Percentiles rank a stretch among this genome's conserved stretches.
phyloP scores from a whole-genome alignment of 2,113 vertebrate species.

The Xenus cinereus region DNA sequence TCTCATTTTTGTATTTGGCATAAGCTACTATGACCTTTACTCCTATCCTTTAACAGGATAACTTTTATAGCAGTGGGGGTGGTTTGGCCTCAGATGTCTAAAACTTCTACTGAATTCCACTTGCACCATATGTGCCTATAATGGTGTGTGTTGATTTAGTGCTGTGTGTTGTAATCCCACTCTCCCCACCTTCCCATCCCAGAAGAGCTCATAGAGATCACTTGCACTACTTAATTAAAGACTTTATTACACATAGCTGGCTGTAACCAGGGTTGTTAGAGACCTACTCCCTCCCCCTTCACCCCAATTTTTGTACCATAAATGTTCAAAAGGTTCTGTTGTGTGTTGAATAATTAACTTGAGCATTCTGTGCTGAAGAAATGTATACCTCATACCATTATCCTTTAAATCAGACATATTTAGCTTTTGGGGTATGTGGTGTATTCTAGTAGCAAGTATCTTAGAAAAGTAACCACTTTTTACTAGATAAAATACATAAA shows the following conservation, averaged over 20 bases:
- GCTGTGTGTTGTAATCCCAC: constrained; percentile 47
- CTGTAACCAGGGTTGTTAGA: constrained; percentile 59
- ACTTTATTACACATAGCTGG: constrained; percentile 51
- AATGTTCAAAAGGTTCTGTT: constrained; percentile 7
- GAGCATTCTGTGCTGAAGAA: background rate
- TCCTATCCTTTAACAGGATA: constrained; percentile 66
- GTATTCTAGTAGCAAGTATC: background rate
- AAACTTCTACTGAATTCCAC: constrained; percentile 58
- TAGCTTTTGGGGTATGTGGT: background rate
- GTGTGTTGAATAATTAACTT: background rate
- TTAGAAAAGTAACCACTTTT: background rate
- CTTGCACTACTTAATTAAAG: constrained; percentile 64
- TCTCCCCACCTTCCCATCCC: constrained; percentile 45
- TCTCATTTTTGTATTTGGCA: constrained; percentile 72
- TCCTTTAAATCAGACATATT: background rate
- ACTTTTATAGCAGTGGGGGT: constrained; percentile 68
- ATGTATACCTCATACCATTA: background rate
- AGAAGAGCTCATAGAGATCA: constrained; percentile 45
- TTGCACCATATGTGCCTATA: constrained; percentile 51
- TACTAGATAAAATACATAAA: background rate
- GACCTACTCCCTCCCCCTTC: background rate
- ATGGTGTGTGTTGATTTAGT: constrained; percentile 62
- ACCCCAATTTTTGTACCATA: background rate
- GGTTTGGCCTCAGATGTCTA: constrained; percentile 53
- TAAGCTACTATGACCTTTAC: constrained; percentile 66